phyloP scores from a whole-genome alignment of 2,888 invertebrate species.

The Caenorhabditis plicata region DNA sequence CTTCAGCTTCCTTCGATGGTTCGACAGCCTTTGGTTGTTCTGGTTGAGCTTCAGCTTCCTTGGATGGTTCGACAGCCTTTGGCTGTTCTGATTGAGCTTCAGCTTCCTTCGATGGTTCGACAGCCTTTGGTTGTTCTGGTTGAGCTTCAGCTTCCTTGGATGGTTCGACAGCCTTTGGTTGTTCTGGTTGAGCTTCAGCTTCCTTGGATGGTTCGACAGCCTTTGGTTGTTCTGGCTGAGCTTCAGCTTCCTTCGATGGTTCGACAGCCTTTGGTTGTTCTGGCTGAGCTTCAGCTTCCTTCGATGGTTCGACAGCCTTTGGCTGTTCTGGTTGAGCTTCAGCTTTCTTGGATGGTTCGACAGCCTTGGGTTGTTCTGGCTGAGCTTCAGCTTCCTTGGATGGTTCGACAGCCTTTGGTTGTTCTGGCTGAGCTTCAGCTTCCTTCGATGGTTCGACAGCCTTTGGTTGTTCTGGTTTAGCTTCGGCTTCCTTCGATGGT shows the following conservation, averaged over 20 bases:
- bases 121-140: too few relatives aligned
- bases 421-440: not conserved
- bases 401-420: not conserved
- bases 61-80: not conserved
- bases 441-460: conserved; percentile 1
- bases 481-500: conserved; percentile 2
- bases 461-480: not conserved
- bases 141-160: not conserved
- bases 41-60: not conserved
- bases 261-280: conserved; percentile 2
- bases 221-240: not conserved
- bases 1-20: not conserved
- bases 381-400: conserved; percentile 3
- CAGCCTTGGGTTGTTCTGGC: conserved; percentile 7
- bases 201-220: not conserved
- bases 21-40: not conserved
- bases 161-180: not conserved
- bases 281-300: conserved; percentile 1
- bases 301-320: conserved; percentile 4
- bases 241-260: conserved; percentile 2
- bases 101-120: not conserved
- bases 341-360: conserved; percentile 1
- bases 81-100: not conserved
- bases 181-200: not conserved
- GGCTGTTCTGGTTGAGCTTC: not conserved